Evolutionary conservation across 2,888 invertebrate genomes (phyloP), one percentile per base, ranked within the genome.

Genomic region (Phlogophora meticulosa): DNA sequence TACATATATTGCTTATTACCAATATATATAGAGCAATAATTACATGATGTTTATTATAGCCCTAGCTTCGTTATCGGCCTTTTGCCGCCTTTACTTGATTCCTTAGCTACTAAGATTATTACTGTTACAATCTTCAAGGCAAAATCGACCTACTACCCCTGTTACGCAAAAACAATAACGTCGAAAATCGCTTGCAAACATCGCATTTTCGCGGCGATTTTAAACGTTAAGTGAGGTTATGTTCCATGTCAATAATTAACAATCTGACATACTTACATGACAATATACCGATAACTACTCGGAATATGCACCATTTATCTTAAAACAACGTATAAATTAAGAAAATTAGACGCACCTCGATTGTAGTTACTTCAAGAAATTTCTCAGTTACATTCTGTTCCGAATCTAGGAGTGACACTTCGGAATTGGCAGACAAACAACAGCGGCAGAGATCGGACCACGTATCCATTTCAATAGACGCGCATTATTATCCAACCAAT

Each of bases 361-460:
- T 88, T 71, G 92, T 88, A 20, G 95, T 95, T 52, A 92, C 87
- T 85, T 95, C 93, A 64, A 86, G 83, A 84, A 95, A 95, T 81
- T 93, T 94, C 64, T 89, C 87, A 61, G 87, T 87, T 45, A 93
- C 84, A 78, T 91, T 92, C 78, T 90, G 87, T 72, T 89, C 88
- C 51, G 82, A 86, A 80, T 93, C 92, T 76, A 93, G 85, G 78
- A 96, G 85, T 84, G 94, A 93, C 88, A 95, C 92, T 82, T 92
- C 87, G 13, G 92, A 88, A 84, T 93, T 89, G 68, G 94, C 91
- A 78, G 93, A 90, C 70, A 96, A 87, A 85, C 95, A 96, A 85
- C 94, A 93, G 52, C 95, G 93, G 85, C 95, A 96, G 72, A 95
- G 90, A 85, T 93, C 90, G 62, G 91, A 88, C 94, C 94, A 95